Evolutionary conservation across 1,140 invertebrate species (phyloP).

Genomic region (Dolichoris vasculosae): DNA sequence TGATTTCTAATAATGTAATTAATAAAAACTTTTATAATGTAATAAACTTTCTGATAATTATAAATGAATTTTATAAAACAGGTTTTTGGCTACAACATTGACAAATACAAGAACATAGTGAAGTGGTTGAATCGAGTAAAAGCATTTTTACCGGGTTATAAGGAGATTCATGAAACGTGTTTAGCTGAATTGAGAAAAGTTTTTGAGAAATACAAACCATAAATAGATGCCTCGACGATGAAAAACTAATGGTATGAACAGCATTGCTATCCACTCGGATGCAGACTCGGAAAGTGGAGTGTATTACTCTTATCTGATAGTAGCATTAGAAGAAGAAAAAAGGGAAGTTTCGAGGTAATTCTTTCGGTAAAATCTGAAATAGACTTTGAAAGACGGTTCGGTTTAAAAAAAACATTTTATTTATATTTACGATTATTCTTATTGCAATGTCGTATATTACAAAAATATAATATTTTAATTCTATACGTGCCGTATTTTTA

Average conservation of each 20-base stretch:
- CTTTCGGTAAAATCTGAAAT: not conserved
- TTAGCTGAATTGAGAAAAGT: constrained; percentile 60
- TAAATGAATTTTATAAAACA: constrained; percentile 65
- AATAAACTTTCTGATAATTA: not conserved
- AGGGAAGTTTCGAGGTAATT: not conserved
- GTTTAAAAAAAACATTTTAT: no score
- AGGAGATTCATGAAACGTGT: constrained; percentile 80
- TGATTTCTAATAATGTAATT: no score
- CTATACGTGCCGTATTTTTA: no score
- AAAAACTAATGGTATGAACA: constrained; percentile 44
- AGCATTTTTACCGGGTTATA: constrained; percentile 81
- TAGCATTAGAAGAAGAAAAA: not conserved
- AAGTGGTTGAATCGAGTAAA: constrained; percentile 84
- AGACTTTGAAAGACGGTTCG: no score
- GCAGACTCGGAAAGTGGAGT: constrained; percentile 24
- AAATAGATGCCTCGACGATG: no score
- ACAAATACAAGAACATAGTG: constrained; percentile 80
- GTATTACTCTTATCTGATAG: constrained; percentile 6
- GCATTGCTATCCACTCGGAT: constrained; percentile 34
- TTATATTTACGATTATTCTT: no score
- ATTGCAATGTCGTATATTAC: no score
- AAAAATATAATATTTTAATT: no score
- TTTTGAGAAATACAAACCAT: constrained; percentile 42
- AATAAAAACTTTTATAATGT: not conserved
- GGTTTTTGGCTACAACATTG: constrained; percentile 79